Evolutionary conservation across 2,797 vertebrate genomes (phyloP).

Genomic region (Hephaestus fuliginosus): DNA sequence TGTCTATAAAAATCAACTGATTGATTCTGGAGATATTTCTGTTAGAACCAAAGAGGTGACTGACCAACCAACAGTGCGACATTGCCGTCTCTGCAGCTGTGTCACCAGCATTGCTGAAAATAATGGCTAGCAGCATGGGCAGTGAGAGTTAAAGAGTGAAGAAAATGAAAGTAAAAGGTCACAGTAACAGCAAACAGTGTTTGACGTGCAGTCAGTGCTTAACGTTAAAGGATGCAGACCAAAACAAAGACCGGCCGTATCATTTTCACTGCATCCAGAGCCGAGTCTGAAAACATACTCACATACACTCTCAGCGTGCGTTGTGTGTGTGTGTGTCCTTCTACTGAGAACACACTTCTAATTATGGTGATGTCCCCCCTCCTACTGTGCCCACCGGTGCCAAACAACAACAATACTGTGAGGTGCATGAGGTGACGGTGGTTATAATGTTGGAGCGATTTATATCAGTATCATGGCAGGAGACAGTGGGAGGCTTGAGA

Average conservation of each 20-base stretch:
- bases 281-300: conserved; percentile 17
- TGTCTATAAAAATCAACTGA: no score
- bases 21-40: no score
- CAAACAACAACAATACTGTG: conserved; percentile 51
- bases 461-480: conserved; percentile 5
- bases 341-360: conserved; percentile 69
- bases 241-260: neutral
- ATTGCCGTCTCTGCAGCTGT: no score
- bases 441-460: conserved; percentile 23
- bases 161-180: no score
- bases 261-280: neutral
- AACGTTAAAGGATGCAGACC: neutral
- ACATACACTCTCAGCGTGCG: neutral
- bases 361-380: conserved; percentile 60
- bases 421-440: conserved; percentile 12
- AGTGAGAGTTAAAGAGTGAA: no score
- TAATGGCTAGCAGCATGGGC: no score
- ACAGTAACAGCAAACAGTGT: no score
- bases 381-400: conserved; percentile 51
- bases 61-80: no score
- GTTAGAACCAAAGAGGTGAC: no score
- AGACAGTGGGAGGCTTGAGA: neutral
- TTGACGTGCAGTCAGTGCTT: no score
- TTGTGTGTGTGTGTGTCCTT: conserved; percentile 26
- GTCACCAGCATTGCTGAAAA: no score